These are phyloP conservation scores for Channa argus DNA, from an alignment of 2,113 vertebrate genomes.

Conservation along the genomic window DNA sequence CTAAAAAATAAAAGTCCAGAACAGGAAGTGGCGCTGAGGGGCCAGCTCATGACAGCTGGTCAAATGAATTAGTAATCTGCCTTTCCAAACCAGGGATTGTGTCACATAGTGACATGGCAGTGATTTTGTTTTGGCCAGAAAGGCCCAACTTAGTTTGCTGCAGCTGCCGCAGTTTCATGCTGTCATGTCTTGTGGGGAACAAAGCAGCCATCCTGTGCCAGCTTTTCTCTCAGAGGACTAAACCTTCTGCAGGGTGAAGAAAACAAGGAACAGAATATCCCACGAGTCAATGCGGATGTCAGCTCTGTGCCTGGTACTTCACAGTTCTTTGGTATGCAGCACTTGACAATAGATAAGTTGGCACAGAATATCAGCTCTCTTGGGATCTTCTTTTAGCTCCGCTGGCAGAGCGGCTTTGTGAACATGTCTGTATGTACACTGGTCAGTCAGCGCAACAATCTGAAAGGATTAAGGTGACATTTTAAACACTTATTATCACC, in stretches of 20 bases:
- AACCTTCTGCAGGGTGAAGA: slow-evolving; percentile 45
- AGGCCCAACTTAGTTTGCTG: slow-evolving; percentile 26
- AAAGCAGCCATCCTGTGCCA: slow-evolving; percentile 53
- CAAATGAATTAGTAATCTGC: slow-evolving; percentile 38
- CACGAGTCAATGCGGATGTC: slow-evolving; percentile 10
- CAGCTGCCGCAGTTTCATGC: slow-evolving; percentile 31
- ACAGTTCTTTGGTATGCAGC: not conserved
- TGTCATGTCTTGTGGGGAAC: slow-evolving; percentile 37
- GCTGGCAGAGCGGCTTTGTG: not conserved
- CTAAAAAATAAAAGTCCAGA: no score
- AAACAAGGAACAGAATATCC: slow-evolving; percentile 38
- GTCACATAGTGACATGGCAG: not conserved
- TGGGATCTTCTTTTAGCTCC: not conserved
- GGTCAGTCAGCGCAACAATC: not conserved
- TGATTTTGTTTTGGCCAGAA: slow-evolving; percentile 19
- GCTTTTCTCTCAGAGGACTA: slow-evolving; percentile 50
- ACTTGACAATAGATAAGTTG: slow-evolving; percentile 1
- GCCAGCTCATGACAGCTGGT: slow-evolving; percentile 1
- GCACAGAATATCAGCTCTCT: not conserved
- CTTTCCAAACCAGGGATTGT: slow-evolving; percentile 19
- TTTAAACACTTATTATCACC: not conserved
- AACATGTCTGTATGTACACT: not conserved
- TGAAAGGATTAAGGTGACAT: not conserved
- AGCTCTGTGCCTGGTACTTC: slow-evolving; percentile 4
- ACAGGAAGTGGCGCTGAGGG: no score